Evolutionary conservation across 2,797 vertebrate species (phyloP), one percentile per base, ranked within the genome.

Genomic region (Apogon talboti): DNA sequence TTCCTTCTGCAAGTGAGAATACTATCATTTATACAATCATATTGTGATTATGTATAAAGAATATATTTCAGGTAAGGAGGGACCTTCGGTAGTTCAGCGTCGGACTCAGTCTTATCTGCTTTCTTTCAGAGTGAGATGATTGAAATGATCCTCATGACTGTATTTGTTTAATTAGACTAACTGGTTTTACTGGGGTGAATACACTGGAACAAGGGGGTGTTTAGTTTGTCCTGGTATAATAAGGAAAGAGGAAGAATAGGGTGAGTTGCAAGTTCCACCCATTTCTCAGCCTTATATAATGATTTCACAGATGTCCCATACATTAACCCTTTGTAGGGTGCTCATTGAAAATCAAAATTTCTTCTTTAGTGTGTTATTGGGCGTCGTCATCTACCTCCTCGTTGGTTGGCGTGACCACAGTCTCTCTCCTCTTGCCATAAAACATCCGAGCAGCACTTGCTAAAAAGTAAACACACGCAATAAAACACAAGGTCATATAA

Each of bases 21-120:
- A 63, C 69, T 64, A 71, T 83, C 61, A 89, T 92, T 92, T 91
- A 83, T 91, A 91, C 62, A 78, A 79, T 78, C 82, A 79, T 87
- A 79, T 86, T 86, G 79, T 84, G 79, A 74, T 85, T 71, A 83
- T 86, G 74, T 85, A 74, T 49, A 75, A 80, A 78, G 55, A 66
- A 51, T 72, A 62, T 74, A 53, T 70, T 79, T 81, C 61, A 75
- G 80, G 51, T 79, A 63, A 58, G 66, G 41, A 53, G 46, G 57
- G 37, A 18, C 15, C 28, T 76, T 69, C 60, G 38, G 42, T 28
- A 33, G 45, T 48, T 47, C 11, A 18, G 50, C 40, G 16, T 79
- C 63, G 54, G 50, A 65, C 61, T 50, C 45, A 44, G 4, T 11
- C 16, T 35, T 9, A 40, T 60, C 57, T 1, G 16, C 37, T 62